Evolutionary conservation across 2,888 invertebrate genomes (phyloP), one percentile per base, ranked within the genome.

Genomic region (Cerastis leucographa): DNA sequence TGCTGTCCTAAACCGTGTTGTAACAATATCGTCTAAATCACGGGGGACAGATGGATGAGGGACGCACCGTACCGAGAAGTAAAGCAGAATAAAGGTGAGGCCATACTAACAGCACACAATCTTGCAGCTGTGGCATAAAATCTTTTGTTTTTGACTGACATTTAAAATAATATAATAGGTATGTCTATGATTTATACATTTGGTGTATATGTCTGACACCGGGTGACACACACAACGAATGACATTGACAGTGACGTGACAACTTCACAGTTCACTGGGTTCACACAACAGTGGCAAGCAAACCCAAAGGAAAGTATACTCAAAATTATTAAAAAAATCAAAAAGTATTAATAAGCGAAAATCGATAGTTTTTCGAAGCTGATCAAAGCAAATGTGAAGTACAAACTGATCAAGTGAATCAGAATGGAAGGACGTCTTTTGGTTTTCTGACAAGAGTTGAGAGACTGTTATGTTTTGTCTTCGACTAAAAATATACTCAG

Each of bases 371-470:
- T 22, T 19, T 62, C 14, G 4, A n/a, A 40, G 7, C 40, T 40
- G 6, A 40, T 1, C 51, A 51, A n/a, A n/a, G 12, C 56, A 56
- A 59, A 59, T 19, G 59, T 61, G 59, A 19, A 61, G 9, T 35
- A 35, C 35, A 25, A 42, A 64, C n/a, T 64, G 14, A 64, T 14
- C 7, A 42, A 64, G n/a, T 22, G 17, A 8, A 42, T n/a, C 42
- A 42, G 8, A 25, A 64, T 42, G n/a, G 25, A 42, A 64, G 42
- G 14, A 64, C 64, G 9, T 42, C 8, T 0, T 64, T 25, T 25
- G 14, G 42, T 64, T 64, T 64, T 64, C 22, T 64, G 64, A 64
- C 64, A 64, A 22, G 14, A 59, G 64, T 14, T 42, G 35, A 35
- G 3, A 42, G 17, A 64, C 17, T 64, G n/a, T 8, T n/a, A 3